Conservation (phyloP, 2,797 vertebrate species). For the Eidolon dupreanum region DNA sequence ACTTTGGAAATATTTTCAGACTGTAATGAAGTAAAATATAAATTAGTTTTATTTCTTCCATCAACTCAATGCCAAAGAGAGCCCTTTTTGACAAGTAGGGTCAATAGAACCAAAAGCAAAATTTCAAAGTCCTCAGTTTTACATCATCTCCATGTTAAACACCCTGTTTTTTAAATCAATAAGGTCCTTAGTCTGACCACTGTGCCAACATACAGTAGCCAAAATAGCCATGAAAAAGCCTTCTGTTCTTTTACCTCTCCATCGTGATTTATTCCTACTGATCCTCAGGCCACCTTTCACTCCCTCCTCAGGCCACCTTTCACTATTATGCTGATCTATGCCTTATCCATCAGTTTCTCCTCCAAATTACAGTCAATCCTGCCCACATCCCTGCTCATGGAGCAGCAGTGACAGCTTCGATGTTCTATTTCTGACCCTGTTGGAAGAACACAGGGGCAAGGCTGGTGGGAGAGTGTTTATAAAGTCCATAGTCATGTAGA, state of each 20-base stretch:
- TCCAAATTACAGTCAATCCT: background rate
- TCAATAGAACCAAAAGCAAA: background rate
- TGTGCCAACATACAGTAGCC: background rate
- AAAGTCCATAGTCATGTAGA: no score
- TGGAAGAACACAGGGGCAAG: background rate
- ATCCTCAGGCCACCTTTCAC: no score
- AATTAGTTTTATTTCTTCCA: background rate
- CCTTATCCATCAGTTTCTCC: background rate
- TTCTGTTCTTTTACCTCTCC: background rate
- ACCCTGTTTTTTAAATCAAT: background rate
- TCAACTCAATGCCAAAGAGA: background rate
- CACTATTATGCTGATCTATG: background rate
- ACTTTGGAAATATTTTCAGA: background rate
- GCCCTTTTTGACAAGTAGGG: background rate
- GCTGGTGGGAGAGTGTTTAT: background rate
- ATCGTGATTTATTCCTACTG: background rate
- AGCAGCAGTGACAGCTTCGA: background rate
- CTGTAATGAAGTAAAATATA: background rate
- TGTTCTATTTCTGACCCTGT: background rate
- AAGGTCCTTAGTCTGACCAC: background rate
- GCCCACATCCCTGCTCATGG: background rate
- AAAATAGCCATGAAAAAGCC: background rate
- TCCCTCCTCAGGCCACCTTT: background rate
- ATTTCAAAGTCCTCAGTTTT: background rate
- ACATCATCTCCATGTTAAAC: background rate